Percentiles rank a stretch among this genome's conserved stretches.
Conservation (phyloP, 2,113 vertebrate species). For the Candoia aspera region DNA sequence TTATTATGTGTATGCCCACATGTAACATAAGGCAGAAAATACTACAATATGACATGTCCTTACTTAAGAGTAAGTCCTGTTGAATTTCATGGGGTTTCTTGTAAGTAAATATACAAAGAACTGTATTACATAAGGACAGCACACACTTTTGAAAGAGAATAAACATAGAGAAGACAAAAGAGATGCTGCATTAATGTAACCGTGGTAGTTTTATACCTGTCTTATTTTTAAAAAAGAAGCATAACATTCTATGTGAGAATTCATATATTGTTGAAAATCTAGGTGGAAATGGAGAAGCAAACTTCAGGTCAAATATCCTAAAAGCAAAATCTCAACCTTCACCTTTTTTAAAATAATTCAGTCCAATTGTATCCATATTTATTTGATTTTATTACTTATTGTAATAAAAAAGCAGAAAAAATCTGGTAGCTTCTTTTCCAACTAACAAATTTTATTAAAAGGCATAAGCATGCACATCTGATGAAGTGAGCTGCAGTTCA, state of each 20-base stretch:
- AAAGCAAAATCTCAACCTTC: neutral
- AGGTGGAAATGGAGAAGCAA: neutral
- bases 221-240: neutral
- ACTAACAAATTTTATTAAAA: neutral
- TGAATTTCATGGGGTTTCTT: neutral
- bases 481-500: neutral
- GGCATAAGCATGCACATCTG: neutral
- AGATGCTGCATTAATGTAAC: neutral
- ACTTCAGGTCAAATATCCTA: neutral
- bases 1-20: neutral
- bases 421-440: neutral
- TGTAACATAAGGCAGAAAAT: neutral
- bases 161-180: neutral
- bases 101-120: neutral
- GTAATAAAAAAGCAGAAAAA: neutral
- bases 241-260: neutral
- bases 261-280: neutral
- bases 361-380: neutral
- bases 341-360: neutral
- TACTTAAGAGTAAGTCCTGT: neutral
- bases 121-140: neutral
- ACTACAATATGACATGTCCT: neutral
- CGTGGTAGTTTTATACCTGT: neutral
- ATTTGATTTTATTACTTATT: neutral
- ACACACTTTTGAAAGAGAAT: neutral